Percentiles rank a stretch among this genome's conserved stretches.
phyloP scores from a whole-genome alignment of 2,113 vertebrate species.

The Lutjanus erythropterus region DNA sequence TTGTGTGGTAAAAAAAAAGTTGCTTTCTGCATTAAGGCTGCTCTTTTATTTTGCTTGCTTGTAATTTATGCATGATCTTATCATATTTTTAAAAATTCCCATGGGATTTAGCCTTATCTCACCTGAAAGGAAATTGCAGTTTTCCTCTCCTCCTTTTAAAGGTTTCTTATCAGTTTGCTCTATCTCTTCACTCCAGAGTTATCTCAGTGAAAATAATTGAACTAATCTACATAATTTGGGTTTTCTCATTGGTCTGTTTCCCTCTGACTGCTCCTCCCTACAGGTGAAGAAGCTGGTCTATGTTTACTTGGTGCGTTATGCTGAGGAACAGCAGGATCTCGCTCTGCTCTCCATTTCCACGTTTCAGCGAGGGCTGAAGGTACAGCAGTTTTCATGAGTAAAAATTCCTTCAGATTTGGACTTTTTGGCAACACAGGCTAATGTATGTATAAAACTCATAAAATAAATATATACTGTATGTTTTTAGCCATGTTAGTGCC shows the following conservation, averaged over 20 bases:
- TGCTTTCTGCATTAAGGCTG: neutral
- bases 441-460: no score
- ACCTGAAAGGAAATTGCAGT: slow-evolving; percentile 35
- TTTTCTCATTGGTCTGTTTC: slow-evolving; percentile 1
- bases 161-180: slow-evolving; percentile 26
- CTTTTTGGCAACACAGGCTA: neutral
- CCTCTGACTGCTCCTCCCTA: neutral
- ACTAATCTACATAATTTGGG: slow-evolving; percentile 36
- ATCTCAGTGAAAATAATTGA: slow-evolving; percentile 27
- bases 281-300: slow-evolving; percentile 99
- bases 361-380: slow-evolving; percentile 98
- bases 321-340: slow-evolving; percentile 97
- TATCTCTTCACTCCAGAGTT: slow-evolving; percentile 15
- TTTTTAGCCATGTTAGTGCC: no score
- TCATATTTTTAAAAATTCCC: slow-evolving; percentile 22
- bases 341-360: slow-evolving; percentile 98
- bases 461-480: no score
- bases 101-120: slow-evolving; percentile 37
- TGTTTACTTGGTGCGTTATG: slow-evolving; percentile 96
- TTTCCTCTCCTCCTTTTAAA: slow-evolving; percentile 17
- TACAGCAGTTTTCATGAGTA: slow-evolving; percentile 60
- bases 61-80: slow-evolving; percentile 18
- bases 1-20: neutral
- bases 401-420: neutral
- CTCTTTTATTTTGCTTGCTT: slow-evolving; percentile 19